These are phyloP conservation scores for Phyllostomus discolor DNA, from an alignment of 2,113 vertebrate species.

Conservation along the genomic window DNA sequence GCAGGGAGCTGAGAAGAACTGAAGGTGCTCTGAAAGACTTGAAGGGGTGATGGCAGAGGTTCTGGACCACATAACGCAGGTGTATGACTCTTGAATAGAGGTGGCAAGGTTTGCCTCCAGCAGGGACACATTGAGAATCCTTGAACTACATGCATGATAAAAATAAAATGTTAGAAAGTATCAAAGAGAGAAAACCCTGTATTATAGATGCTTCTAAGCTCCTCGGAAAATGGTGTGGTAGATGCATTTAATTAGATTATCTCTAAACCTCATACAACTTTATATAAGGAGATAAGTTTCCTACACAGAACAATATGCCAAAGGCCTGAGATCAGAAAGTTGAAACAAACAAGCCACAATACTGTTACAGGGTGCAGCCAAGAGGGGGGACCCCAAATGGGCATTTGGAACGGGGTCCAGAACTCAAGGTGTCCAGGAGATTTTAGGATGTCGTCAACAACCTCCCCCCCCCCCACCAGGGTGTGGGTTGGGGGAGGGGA, in stretches of 20 bases:
- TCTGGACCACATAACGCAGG: not conserved
- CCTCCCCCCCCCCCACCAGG: too few species aligned
- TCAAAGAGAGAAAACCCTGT: not conserved
- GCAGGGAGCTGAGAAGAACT: not conserved
- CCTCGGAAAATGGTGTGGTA: not conserved
- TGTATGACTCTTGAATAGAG: not conserved
- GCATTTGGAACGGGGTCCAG: too few species aligned
- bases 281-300: not conserved
- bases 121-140: not conserved
- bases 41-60: not conserved
- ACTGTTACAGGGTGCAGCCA: too few species aligned
- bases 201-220: not conserved
- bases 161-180: not conserved
- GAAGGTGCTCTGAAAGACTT: not conserved
- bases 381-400: too few species aligned
- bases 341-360: not conserved
- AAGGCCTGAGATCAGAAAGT: not conserved
- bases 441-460: too few species aligned
- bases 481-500: too few species aligned
- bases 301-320: constrained; percentile 18
- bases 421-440: too few species aligned
- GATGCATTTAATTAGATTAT: not conserved
- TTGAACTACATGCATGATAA: not conserved
- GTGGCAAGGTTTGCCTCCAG: not conserved
- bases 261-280: not conserved